Evolutionary conservation across 2,113 vertebrate genomes (phyloP), one percentile per base, ranked within the genome.

Genomic region (Phylloscopus trochiloides): DNA sequence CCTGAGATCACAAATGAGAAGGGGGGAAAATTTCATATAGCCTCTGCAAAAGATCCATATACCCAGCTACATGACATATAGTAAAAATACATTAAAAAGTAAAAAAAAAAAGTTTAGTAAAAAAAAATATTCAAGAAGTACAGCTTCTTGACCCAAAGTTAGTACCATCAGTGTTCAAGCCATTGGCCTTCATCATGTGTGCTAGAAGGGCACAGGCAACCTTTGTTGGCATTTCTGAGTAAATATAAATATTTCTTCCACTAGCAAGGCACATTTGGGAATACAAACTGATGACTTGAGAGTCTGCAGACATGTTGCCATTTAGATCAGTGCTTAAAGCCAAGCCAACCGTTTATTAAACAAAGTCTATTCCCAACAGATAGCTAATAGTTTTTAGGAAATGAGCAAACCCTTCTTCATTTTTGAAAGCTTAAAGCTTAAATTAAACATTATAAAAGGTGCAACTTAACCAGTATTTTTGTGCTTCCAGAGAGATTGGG

Each of bases 241-340:
- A 91, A 88, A 89, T 42, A 81, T 28, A 92, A 89, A 54, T 81
- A 74, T 89, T 94, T 87, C 57, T 89, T 82, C 66, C 31, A 38
- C 47, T 65, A 81, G 38, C 6, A 52, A 78, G 42, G 58, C 54
- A 68, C 70, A 52, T 84, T 74, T 80, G 55, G 76, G 55, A 86
- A 76, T 40, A 84, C 25, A 65, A 78, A 95, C 83, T 31, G 22
- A 58, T 72, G 86, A 91, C n/a, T 78, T 38, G 24, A 52, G 61
- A 63, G 40, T 63, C 62, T 63, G 61, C 25, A 94, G 57, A 63
- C 22, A 29, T 10, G 17, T 17, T 81, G 52, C 61, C 57, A 43
- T 91, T 88, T 75, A 68, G 36, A 81, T 77, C 45, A 82, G 48
- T 28, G 14, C 47, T 67, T 87, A 92, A 92, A 92, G 45, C 14